A percentile compares a stretch with the other conserved stretches of the same genome.
Evolutionary conservation across 2,888 invertebrate species (phyloP).

Genomic region (Leptinotarsa tumamoca): DNA sequence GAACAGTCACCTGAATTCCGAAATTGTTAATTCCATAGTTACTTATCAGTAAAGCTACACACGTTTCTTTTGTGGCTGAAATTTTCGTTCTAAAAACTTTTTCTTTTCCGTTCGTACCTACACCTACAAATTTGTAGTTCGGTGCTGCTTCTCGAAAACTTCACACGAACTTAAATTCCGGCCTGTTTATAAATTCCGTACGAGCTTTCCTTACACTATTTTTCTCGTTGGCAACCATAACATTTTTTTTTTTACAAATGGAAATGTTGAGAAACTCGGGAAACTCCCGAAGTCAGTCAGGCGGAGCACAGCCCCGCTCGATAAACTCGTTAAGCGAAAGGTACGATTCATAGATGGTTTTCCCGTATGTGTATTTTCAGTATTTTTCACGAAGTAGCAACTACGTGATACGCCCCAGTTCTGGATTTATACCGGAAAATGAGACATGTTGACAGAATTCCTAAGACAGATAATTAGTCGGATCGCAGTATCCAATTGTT

Average conservation of each 20-base stretch:
- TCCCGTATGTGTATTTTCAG: conserved; percentile 36
- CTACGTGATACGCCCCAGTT: conserved; percentile 38
- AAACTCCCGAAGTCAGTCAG: conserved; percentile 29
- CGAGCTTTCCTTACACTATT: conserved; percentile 20
- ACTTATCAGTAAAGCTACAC: no score
- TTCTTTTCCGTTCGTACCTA: not conserved
- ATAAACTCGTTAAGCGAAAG: conserved; percentile 44
- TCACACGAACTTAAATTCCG: conserved; percentile 12
- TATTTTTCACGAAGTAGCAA: conserved; percentile 38
- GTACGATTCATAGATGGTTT: conserved; percentile 42
- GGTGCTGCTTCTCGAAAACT: not conserved
- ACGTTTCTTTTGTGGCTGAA: no score
- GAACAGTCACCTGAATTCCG: no score
- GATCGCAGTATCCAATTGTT: not conserved
- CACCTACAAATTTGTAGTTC: not conserved
- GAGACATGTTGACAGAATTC: conserved; percentile 29
- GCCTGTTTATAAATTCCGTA: conserved; percentile 28
- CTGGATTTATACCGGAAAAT: conserved; percentile 25
- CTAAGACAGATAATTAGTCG: conserved; percentile 10
- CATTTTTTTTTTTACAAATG: conserved; percentile 24
- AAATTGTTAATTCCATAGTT: no score
- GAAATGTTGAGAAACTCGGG: conserved; percentile 27
- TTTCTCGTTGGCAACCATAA: conserved; percentile 22
- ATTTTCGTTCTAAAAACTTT: not conserved
- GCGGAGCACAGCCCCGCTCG: conserved; percentile 32